phyloP scores from a whole-genome alignment of 2,797 vertebrate genomes.

The Sebastes jordani region DNA sequence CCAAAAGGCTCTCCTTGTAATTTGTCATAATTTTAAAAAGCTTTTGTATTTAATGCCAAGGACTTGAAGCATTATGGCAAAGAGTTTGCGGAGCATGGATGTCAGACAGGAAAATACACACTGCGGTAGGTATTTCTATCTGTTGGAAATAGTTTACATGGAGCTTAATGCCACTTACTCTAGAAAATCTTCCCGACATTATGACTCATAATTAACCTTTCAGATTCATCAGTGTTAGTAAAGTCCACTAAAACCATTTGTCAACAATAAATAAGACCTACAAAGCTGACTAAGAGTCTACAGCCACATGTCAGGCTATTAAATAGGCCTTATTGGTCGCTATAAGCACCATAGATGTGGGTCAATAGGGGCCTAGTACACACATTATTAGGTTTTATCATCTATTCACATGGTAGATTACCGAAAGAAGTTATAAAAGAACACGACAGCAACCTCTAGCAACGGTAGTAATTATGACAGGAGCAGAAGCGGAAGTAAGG shows the following conservation, averaged over 20 bases:
- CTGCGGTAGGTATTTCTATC: background rate
- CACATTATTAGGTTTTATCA: no score
- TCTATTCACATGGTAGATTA: no score
- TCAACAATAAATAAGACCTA: background rate
- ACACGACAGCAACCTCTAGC: no score
- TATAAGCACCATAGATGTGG: no score
- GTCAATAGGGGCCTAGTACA: no score
- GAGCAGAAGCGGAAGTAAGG: no score
- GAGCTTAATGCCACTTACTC: background rate
- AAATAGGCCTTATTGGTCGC: no score
- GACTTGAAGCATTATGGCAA: constrained; percentile 4
- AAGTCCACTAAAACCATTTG: background rate
- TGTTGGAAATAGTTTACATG: constrained; percentile 1
- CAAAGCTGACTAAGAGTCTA: background rate
- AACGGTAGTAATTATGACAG: no score
- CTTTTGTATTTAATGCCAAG: constrained; percentile 34
- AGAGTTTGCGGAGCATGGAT: constrained; percentile 1
- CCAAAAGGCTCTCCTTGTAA: constrained; percentile 35
- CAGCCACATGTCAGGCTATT: background rate
- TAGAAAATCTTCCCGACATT: background rate
- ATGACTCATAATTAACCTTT: constrained; percentile 15
- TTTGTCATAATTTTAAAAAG: constrained; percentile 51
- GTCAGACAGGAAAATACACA: constrained; percentile 3
- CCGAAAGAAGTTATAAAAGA: no score
- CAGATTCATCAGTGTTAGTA: background rate